Conservation (phyloP, 2,888 invertebrate genomes). For the Heliconius ismenius region DNA sequence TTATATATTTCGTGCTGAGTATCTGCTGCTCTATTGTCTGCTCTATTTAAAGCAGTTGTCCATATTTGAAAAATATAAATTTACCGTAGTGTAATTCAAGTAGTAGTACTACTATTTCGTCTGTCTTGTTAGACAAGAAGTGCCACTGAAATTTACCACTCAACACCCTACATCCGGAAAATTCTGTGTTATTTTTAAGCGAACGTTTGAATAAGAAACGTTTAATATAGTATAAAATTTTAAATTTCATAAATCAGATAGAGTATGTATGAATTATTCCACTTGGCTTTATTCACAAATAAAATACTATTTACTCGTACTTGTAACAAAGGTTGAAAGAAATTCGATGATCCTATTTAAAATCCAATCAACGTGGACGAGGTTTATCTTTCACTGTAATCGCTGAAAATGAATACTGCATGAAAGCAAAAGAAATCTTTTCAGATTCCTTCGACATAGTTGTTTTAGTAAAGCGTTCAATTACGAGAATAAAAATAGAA, state of each 20-base stretch:
- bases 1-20: background rate
- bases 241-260: too few relatives aligned
- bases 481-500: slow-evolving; percentile 21
- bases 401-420: slow-evolving; percentile 19
- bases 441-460: slow-evolving; percentile 26
- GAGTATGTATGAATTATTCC: background rate
- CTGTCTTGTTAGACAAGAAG: background rate
- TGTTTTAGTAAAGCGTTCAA: slow-evolving; percentile 22
- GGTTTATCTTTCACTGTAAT: slow-evolving; percentile 13
- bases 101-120: too few relatives aligned
- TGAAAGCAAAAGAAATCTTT: slow-evolving; percentile 28
- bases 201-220: too few relatives aligned
- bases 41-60: too few relatives aligned
- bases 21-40: too few relatives aligned
- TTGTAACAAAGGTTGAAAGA: background rate
- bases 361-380: slow-evolving; percentile 16
- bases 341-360: slow-evolving; percentile 9
- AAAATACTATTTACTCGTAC: background rate
- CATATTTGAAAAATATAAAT: background rate
- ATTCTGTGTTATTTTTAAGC: too few relatives aligned
- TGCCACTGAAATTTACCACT: background rate
- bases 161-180: too few relatives aligned
- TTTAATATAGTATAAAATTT: too few relatives aligned
- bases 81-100: too few relatives aligned
- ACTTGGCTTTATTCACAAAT: background rate